Evolutionary conservation across 2,113 vertebrate species (phyloP), one percentile per base, ranked within the genome.

Genomic region (Channa argus): DNA sequence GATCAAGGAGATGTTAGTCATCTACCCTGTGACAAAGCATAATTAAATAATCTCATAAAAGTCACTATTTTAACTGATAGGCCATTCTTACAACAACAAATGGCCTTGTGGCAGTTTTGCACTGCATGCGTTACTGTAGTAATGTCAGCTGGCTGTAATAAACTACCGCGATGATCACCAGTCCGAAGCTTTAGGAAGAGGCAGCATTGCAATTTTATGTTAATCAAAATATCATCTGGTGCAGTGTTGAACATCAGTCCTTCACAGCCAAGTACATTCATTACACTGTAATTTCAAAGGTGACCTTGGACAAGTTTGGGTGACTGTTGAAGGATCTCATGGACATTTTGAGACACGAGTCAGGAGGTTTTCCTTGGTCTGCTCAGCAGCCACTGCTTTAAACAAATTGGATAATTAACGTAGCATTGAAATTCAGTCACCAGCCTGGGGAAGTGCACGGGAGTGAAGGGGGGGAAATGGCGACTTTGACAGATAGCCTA

Each of bases 121-220:
- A 41, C 82, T 74, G 72, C 70, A 70, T 86, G 72, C 71, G 77
- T 79, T 84, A 75, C 87, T 56, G 77, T 44, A 71, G 80, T 79
- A 89, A 92, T 89, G 86, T 89, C 88, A 87, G 77, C 65, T 72
- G 58, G 80, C 50, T 77, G 62, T 91, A 90, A 92, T 88, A 88
- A 91, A 92, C 70, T 64, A 73, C 81, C 79, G 83, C 5, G 74
- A 84, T 90, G 85, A 93, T 90, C 85, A 85, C 81, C 64, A 14
- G 80, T 81, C 73, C 74, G 34, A 83, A 69, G 67, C 85, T 46
- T 81, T 77, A 81, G 67, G 75, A 86, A 89, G 81, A 88, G 77
- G 70, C 77, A 71, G 87, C 55, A 89, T 86, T 77, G 88, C 72
- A 85, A 77, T 92, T 88, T 90, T 92, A 92, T 91, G 89, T 84